Evolutionary conservation across 1,140 invertebrate genomes (phyloP).

Genomic region (Drosophila melanica): DNA sequence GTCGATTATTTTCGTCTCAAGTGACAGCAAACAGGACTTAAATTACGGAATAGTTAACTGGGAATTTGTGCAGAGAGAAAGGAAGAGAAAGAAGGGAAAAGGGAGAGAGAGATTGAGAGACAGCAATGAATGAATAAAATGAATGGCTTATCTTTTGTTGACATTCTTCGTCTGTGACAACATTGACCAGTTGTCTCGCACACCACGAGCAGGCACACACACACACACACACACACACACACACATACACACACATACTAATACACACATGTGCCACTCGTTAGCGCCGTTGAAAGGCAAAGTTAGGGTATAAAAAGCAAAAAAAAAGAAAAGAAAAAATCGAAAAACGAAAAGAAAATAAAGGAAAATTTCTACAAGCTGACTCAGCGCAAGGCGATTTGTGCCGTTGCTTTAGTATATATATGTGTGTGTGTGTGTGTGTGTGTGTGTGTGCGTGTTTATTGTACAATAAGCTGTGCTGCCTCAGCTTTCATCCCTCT

Average conservation of each 20-base stretch:
- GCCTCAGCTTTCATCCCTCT: slow-evolving; percentile 28
- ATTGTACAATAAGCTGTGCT: slow-evolving; percentile 73
- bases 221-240: slow-evolving; percentile 19
- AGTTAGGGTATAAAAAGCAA: slow-evolving; percentile 9
- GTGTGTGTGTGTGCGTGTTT: slow-evolving; percentile 64
- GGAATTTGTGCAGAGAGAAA: slow-evolving; percentile 5
- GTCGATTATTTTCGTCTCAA: slow-evolving; percentile 82
- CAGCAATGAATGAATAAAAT: slow-evolving; percentile 77
- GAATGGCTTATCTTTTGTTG: slow-evolving; percentile 83
- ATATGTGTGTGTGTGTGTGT: slow-evolving; percentile 34
- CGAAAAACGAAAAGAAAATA: slow-evolving; percentile 27
- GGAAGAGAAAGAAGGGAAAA: neutral
- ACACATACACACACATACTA: slow-evolving; percentile 7
- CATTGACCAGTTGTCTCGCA: slow-evolving; percentile 75
- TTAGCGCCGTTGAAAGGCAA: slow-evolving; percentile 51
- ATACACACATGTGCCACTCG: slow-evolving; percentile 46
- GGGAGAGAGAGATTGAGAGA: neutral
- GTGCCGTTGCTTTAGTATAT: slow-evolving; percentile 29
- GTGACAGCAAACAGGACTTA: slow-evolving; percentile 80
- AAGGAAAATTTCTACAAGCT: slow-evolving; percentile 57
- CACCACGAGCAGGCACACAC: slow-evolving; percentile 16
- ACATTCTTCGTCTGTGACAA: slow-evolving; percentile 79
- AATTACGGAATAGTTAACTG: slow-evolving; percentile 82
- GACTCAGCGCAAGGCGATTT: slow-evolving; percentile 47
- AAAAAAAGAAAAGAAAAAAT: slow-evolving; percentile 24